A percentile compares a stretch with the other conserved stretches of the same genome.
phyloP scores from a whole-genome alignment of 2,113 vertebrate species.

The Myocastor coypus region DNA sequence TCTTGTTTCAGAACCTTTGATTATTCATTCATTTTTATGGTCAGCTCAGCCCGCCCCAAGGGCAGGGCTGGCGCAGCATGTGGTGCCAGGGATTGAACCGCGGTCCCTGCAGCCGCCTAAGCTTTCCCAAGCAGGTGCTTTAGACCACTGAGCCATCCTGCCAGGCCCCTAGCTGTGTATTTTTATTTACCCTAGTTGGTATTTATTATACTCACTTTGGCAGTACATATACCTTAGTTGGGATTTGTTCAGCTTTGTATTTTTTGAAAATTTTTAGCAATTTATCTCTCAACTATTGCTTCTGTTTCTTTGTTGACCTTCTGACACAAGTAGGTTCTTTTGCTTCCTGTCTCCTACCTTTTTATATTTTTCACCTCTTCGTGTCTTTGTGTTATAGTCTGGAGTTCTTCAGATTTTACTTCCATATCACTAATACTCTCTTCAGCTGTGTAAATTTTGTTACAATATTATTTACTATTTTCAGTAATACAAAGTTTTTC shows the following conservation, averaged over 20 bases:
- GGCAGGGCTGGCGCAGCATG: too few relatives aligned
- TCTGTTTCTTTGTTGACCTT: not conserved
- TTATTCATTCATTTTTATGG: too few relatives aligned
- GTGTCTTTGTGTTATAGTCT: not conserved
- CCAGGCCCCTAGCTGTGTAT: not conserved
- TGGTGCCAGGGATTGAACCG: too few relatives aligned
- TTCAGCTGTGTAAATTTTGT: not conserved
- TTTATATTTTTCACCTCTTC: not conserved
- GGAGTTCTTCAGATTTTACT: not conserved
- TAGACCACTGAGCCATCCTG: too few relatives aligned
- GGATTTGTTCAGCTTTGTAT: constrained; percentile 2
- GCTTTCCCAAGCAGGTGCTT: too few relatives aligned
- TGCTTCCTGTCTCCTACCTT: not conserved
- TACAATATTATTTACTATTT: not conserved
- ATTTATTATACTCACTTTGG: not conserved
- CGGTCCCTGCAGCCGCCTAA: too few relatives aligned
- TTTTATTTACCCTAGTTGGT: not conserved
- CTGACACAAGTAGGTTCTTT: not conserved
- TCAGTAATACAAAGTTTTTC: constrained; percentile 6
- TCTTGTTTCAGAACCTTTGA: too few relatives aligned
- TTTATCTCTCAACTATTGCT: not conserved
- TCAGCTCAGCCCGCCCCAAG: too few relatives aligned
- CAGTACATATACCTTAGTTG: not conserved
- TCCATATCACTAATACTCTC: not conserved
- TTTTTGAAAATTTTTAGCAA: not conserved